These are phyloP conservation scores for Euspilapteryx auroguttella DNA, from an alignment of 2,888 invertebrate species.

Conservation along the genomic window DNA sequence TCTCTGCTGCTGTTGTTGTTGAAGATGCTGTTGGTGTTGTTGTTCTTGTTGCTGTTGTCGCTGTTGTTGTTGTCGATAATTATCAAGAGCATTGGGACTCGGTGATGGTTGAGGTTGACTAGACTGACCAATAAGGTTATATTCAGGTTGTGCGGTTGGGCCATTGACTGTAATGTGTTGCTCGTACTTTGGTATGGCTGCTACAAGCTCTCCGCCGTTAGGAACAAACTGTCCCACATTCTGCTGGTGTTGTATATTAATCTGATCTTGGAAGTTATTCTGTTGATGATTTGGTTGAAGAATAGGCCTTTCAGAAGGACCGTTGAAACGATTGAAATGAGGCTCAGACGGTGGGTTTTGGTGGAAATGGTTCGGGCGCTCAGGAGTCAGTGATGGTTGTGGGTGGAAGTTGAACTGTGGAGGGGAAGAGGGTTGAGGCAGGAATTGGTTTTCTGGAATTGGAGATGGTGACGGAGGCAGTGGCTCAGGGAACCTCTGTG, in stretches of 20 bases:
- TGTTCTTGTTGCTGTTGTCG: constrained; percentile 9
- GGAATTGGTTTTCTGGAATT: constrained; percentile 9
- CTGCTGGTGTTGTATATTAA: constrained; percentile 37
- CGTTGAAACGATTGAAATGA: constrained; percentile 25
- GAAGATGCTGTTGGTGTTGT: constrained; percentile 12
- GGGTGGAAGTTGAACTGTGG: constrained; percentile 35
- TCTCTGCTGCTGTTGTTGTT: constrained; percentile 10
- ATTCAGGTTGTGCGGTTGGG: constrained; percentile 23
- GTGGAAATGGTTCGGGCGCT: constrained; percentile 9
- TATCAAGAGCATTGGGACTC: constrained; percentile 4
- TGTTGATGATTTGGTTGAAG: constrained; percentile 12
- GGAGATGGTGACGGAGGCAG: constrained; percentile 17
- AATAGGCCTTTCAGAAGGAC: constrained; percentile 28
- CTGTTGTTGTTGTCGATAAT: constrained; percentile 6
- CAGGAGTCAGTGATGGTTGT: constrained; percentile 30
- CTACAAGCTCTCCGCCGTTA: constrained; percentile 73
- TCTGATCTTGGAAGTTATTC: constrained; percentile 22
- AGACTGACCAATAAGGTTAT: constrained; percentile 22
- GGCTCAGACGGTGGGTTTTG: constrained; percentile 17
- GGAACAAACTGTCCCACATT: constrained; percentile 53
- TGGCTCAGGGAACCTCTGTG: constrained; percentile 18
- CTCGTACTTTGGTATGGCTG: constrained; percentile 77
- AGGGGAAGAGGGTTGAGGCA: constrained; percentile 23
- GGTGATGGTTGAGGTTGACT: constrained; percentile 14
- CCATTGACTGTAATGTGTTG: constrained; percentile 70